Evolutionary conservation across 2,797 vertebrate genomes (phyloP), one percentile per base, ranked within the genome.

Genomic region (Chaenodraco wilsoni): DNA sequence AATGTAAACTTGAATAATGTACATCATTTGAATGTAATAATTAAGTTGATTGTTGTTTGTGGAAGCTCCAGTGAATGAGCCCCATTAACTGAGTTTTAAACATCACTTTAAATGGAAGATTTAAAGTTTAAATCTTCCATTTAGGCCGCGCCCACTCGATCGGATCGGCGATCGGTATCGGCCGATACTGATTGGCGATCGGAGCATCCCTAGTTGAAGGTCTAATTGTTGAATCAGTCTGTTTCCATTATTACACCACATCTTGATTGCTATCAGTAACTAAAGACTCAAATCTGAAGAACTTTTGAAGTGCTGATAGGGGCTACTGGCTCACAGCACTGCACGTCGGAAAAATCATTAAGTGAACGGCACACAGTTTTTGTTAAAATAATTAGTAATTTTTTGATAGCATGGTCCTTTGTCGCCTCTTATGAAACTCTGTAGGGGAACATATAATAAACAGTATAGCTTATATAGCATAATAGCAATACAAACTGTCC

Each of bases 401-500:
- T 40, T 17, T 48, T 41, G 3, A 19, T 51, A 27, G 12, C 16
- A n/a, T 52, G 12, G 12, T 69, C 8, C 9, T 33, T 51, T 66
- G 16, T 50, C 9, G 3, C 31, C 23, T 52, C 37, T 60, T 43
- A 15, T 57, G 1, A 52, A 54, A 9, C 61, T 60, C 21, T 50
- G 45, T 21, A 5, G 40, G 23, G 13, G 4, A 31, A 19, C 14
- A 57, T 52, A n/a, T 14, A 23, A 54, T 59, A 13, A 31, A 40
- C 0, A 40, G 27, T 15, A 46, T 15, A 62, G 37, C 9, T 66
- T 19, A 21, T 48, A 48, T 33, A 44, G n/a, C 41, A 70, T 21
- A 27, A 2, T 17, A 27, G 57, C 55, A 43, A 56, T 67, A 50
- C 16, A 55, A 48, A 76, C 33, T 54, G 21, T 11, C 46, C 12